Evolutionary conservation across 2,888 invertebrate species (phyloP), one percentile per base, ranked within the genome.

Genomic region (Plagodis pulveraria): DNA sequence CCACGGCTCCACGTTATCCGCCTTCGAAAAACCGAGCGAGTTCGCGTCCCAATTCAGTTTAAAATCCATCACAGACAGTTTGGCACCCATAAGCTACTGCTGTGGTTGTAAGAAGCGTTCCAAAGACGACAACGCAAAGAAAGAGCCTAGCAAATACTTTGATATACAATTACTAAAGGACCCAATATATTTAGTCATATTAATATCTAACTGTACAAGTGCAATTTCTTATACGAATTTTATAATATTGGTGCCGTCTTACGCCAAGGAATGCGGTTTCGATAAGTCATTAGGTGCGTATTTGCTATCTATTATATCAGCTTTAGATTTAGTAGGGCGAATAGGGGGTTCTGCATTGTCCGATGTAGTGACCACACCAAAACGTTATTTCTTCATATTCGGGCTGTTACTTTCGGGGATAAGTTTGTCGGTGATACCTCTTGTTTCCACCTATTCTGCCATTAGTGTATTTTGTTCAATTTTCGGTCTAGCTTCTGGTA

Each of bases 201-300:
- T 97, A 22, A 95, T 97, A 74, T 97, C 97, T 0, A 97, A 97
- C 74, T 97, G 96, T 46, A 97, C 97, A 0, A 96, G 96, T 65
- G 97, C 97, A 0, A 96, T 97, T 50, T 96, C 97, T 61, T 97
- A 97, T 73, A 97, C 97, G 0, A 97, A 97, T 77, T 97, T 97
- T 70, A 95, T 97, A 1, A 97, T 97, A 50, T 79, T 97, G 12
- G 93, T 97, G 22, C 97, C 97, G 6, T 94, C 95, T 0, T 97
- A 97, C 76, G 97, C 97, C 0, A 83, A 94, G 6, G 93, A 94
- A 34, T 87, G 96, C 50, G 94, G 94, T 0, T 97, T 96, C 73
- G 95, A 96, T 77, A 96, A 96, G 72, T 93, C 94, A 0, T 86
- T 94, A 55, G 95, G 96, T 0, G 96, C 97, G 6, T 94, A 96